Evolutionary conservation across 2,113 vertebrate species (phyloP).

Genomic region (Ranitomeya imitator): DNA sequence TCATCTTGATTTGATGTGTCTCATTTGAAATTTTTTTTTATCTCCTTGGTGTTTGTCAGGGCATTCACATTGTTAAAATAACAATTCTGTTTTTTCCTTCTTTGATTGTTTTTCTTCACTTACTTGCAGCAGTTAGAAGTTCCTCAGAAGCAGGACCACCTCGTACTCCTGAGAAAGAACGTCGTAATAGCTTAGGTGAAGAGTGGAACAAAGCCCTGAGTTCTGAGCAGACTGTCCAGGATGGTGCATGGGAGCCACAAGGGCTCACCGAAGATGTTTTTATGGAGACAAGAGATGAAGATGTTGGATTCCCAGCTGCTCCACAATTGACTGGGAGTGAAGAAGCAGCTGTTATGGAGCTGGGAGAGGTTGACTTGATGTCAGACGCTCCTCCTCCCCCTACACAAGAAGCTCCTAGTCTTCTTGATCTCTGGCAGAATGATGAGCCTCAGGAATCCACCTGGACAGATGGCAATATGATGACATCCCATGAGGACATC

Average conservation of each 20-base stretch:
- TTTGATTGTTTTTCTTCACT: neutral
- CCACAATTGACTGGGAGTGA: constrained; percentile 46
- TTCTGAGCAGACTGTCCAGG: constrained; percentile 38
- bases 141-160: constrained; percentile 59
- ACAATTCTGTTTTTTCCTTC: neutral
- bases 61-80: neutral
- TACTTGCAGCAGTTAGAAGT: constrained; percentile 58
- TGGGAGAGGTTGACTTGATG: constrained; percentile 59
- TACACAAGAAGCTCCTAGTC: constrained; percentile 69
- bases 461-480: constrained; percentile 53
- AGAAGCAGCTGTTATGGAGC: constrained; percentile 57
- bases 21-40: neutral
- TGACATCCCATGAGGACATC: constrained; percentile 62
- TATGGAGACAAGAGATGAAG: constrained; percentile 69
- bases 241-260: constrained; percentile 62
- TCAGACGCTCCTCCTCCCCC: constrained; percentile 54
- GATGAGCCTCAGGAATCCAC: constrained; percentile 60
- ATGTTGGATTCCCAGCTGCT: constrained; percentile 51
- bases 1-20: neutral
- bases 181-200: constrained; percentile 56
- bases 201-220: constrained; percentile 45
- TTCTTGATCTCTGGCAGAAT: constrained; percentile 87
- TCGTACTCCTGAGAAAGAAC: constrained; percentile 57
- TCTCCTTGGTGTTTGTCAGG: neutral
- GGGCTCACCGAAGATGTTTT: constrained; percentile 59